phyloP scores from a whole-genome alignment of 2,888 invertebrate genomes.

The Ceriagrion tenellum region DNA sequence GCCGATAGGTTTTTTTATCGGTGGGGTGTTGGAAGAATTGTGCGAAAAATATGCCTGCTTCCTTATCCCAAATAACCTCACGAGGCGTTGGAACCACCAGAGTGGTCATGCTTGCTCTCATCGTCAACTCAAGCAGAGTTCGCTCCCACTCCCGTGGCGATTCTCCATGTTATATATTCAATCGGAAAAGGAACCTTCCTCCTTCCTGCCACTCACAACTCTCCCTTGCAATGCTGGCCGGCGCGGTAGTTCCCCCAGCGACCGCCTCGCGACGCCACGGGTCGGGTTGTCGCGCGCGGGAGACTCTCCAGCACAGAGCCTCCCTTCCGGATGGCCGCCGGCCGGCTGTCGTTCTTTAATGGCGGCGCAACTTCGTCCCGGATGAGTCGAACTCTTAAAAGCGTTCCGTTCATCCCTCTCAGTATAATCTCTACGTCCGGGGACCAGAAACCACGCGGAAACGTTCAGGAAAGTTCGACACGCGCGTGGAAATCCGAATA shows the following conservation, averaged over 20 bases:
- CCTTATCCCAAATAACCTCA: too few species aligned
- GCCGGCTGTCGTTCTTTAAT: neutral
- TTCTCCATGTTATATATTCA: neutral
- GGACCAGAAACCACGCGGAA: neutral
- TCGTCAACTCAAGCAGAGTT: neutral
- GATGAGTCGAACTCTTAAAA: neutral
- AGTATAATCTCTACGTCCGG: neutral
- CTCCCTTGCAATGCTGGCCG: neutral
- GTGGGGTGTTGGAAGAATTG: too few species aligned
- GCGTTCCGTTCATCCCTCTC: neutral
- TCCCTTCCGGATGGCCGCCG: neutral
- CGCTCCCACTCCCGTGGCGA: neutral
- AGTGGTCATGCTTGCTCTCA: neutral
- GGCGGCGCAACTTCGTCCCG: neutral
- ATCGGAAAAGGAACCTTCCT: neutral
- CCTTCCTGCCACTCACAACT: neutral
- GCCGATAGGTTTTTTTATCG: neutral
- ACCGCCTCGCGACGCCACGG: constrained; percentile 35
- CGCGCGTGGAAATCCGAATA: too few species aligned
- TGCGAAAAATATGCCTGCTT: too few species aligned
- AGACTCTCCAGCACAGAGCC: neutral
- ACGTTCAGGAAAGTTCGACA: neutral
- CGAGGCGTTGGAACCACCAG: neutral
- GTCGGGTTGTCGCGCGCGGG: neutral
- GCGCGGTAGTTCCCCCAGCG: neutral